Base-by-base conservation (phyloP, 1,140 invertebrate genomes). In the Apis laboriosa region DNA sequence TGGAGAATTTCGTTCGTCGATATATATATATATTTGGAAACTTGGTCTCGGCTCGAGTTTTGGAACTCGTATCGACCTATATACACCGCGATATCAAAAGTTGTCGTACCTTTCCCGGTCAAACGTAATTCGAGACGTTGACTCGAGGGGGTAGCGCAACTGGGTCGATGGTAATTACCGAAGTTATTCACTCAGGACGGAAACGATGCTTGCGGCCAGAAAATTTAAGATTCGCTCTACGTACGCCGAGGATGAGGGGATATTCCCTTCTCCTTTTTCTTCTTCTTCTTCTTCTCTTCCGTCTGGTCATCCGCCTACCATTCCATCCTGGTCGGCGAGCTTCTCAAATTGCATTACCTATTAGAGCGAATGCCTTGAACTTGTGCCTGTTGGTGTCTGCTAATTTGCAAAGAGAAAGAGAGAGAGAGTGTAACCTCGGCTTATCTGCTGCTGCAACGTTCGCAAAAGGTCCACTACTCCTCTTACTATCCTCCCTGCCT, bases 221-320 rank as follows among this genome's bases (percentile, higher is more conserved):
- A 80, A 88, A 86, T 88, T 88, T 87, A 86, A 88, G 85, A 88
- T 88, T 88, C 83, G 28, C 80, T 83, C 60, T 78, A 72, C 84
- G 77, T 83, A 34, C 43, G 64, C 56, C n/a, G 2, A 56, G 55
- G 53, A 55, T 28, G 17, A 15, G 77, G 15, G 68, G 49, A 28
- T 73, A 43, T 43, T 7, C 34, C 5, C 60, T 77, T 58, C 13
- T 5, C 28, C 77, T 2, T 3, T 55, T 80, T 58, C 13, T 9
- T 51, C 77, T 43, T 7, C 55, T 80, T 58, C 13, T 21, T 58
- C 24, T 34, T 60, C 53, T n/a, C 13, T 19, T 9, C 51, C 77
- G 17, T 4, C 68, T 60, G 66, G 63, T 61, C 83, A 84, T 71
- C 76, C 74, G 64, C 68, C 84, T 70, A 78, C 56, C 51, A 63